phyloP scores from a whole-genome alignment of 2,113 vertebrate genomes.

The Oncorhynchus masou region DNA sequence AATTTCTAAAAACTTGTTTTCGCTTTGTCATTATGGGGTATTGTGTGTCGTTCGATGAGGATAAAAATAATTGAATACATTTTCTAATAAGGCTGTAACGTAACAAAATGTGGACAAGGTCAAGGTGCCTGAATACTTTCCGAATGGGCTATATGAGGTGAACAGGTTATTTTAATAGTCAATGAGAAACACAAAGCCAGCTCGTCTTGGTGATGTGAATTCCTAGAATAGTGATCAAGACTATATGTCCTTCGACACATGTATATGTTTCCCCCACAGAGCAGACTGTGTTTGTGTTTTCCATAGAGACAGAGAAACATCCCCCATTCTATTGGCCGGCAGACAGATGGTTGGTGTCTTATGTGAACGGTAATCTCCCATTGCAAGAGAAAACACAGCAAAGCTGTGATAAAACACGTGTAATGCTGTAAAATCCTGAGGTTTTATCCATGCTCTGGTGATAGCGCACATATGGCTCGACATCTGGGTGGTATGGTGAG shows the following conservation, averaged over 20 bases:
- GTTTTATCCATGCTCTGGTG: slow-evolving; percentile 74
- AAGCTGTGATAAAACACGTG: slow-evolving; percentile 87
- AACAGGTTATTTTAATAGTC: no score
- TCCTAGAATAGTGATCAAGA: no score
- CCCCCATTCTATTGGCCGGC: slow-evolving; percentile 50
- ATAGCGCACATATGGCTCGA: slow-evolving; percentile 77
- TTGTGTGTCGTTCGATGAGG: no score
- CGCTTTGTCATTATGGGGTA: no score
- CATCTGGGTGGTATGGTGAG: slow-evolving; percentile 70
- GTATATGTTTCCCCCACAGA: slow-evolving; percentile 29
- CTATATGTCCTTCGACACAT: background rate
- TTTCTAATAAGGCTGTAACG: no score
- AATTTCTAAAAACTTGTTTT: no score
- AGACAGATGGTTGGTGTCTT: slow-evolving; percentile 83
- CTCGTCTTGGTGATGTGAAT: no score
- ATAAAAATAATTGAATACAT: no score
- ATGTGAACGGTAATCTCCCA: slow-evolving; percentile 80
- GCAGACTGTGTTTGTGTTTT: slow-evolving; percentile 14
- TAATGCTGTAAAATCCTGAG: slow-evolving; percentile 76
- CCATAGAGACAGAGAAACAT: slow-evolving; percentile 50
- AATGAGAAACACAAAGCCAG: no score
- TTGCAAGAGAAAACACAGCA: slow-evolving; percentile 74
- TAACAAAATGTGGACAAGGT: no score
- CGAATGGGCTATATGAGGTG: no score
- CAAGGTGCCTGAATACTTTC: no score